Evolutionary conservation across 2,888 invertebrate genomes (phyloP), one percentile per base, ranked within the genome.

Genomic region (Drosophila colorata): DNA sequence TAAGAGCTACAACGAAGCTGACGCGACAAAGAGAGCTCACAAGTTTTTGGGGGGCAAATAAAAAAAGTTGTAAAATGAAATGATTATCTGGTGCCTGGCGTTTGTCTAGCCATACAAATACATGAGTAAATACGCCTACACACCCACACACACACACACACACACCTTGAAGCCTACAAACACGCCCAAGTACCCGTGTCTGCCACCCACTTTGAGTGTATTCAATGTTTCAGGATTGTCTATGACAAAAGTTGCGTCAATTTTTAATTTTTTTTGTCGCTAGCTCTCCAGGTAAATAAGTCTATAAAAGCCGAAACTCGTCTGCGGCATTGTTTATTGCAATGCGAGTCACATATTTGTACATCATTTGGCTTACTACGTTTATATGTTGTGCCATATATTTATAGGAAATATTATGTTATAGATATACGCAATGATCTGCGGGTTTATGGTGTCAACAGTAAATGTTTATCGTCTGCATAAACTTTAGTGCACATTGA

Each of bases 31-130:
- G 71, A 47, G 61, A 69, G 23, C 35, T 56, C 31, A 14, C 44
- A 77, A 68, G 59, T 69, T 69, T 56, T 20, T 48, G 61, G 53
- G 43, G 43, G 40, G 37, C 43, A 67, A 64, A 68, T 63, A 70
- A 83, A 86, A 70, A 88, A 88, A 86, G 88, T 84, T 84, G 73
- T 85, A 85, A 85, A 85, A 83, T 80, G 78, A 83, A 88, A 88
- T 85, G 85, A 85, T 85, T 85, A 85, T 88, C 85, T 83, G 69
- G 74, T 80, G 74, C 82, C 75, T 81, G 59, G 59, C 73, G 74
- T 74, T 78, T 73, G 86, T 85, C 85, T 81, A 78, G 87, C 67
- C 79, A 51, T 69, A 56, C 58, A 78, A 61, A 68, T 69, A 72
- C 60, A 71, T 49, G 44, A 44, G 20, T 41, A 58, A 44, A 43